phyloP scores from a whole-genome alignment of 2,797 vertebrate species.

The Leptoclinus maculatus region DNA sequence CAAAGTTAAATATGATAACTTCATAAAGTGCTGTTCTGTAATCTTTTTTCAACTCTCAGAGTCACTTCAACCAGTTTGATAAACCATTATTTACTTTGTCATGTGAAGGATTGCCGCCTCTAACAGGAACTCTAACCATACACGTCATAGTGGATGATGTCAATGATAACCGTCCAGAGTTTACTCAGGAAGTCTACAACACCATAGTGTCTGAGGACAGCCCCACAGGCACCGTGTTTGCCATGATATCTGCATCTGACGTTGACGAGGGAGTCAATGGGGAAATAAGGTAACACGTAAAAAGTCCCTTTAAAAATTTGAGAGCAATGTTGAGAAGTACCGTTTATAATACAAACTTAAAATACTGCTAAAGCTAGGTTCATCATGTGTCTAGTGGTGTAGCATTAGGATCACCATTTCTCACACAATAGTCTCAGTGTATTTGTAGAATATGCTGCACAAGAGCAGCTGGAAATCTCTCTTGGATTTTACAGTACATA shows the following conservation, averaged over 20 bases:
- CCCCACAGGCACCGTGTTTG: conserved; percentile 75
- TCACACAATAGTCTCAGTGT: not conserved
- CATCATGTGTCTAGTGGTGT: not conserved
- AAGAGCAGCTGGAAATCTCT: not conserved
- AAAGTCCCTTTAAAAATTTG: not conserved
- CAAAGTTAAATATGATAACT: not conserved
- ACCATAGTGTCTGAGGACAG: conserved; percentile 81
- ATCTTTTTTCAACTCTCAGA: not conserved
- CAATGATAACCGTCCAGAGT: conserved; percentile 83
- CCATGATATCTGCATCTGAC: conserved; percentile 79
- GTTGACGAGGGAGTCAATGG: conserved; percentile 77
- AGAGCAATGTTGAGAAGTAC: not conserved
- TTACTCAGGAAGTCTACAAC: conserved; percentile 71
- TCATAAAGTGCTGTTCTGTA: not conserved
- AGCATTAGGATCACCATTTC: not conserved
- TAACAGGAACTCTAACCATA: conserved; percentile 81
- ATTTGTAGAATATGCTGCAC: not conserved
- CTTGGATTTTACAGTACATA: not conserved
- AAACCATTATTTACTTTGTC: conserved; percentile 28
- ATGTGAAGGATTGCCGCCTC: conserved; percentile 74
- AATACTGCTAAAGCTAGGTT: not conserved
- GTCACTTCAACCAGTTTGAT: not conserved
- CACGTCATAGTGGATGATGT: conserved; percentile 80
- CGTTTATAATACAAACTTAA: not conserved
- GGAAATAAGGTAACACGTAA: conserved; percentile 76